Conservation (phyloP, 2,113 vertebrate species). For the Nyctereutes procyonoides region DNA sequence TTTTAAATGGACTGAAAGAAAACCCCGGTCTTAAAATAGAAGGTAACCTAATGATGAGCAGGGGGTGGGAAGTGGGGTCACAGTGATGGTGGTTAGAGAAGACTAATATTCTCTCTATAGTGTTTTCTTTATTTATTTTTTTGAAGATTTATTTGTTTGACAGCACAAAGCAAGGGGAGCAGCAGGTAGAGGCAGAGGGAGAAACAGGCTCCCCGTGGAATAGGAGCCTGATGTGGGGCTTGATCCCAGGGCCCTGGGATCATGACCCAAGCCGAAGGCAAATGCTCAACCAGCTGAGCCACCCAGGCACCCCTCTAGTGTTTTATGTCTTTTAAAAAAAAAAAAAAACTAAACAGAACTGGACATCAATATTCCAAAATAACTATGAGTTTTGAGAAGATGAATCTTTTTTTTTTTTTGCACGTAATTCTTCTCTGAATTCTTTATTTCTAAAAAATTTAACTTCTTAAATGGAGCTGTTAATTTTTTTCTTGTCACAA, state of each 20-base stretch:
- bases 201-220: too few species aligned
- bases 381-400: neutral
- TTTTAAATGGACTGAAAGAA: neutral
- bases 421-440: neutral
- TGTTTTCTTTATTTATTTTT: too few species aligned
- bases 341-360: neutral
- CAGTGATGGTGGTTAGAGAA: neutral
- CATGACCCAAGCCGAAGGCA: too few species aligned
- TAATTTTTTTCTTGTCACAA: neutral
- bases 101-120: neutral
- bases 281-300: too few species aligned
- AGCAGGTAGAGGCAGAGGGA: too few species aligned
- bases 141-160: too few species aligned
- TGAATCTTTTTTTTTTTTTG: neutral
- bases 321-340: slow-evolving; percentile 29
- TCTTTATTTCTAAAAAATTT: neutral
- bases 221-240: too few species aligned
- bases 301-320: neutral
- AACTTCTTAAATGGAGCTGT: neutral
- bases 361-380: neutral
- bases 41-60: neutral
- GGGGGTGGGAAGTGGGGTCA: neutral
- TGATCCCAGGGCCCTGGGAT: too few species aligned
- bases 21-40: neutral
- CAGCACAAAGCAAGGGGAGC: too few species aligned